Base-by-base conservation (phyloP, 2,797 vertebrate genomes). In the Protosalanx chinensis region DNA sequence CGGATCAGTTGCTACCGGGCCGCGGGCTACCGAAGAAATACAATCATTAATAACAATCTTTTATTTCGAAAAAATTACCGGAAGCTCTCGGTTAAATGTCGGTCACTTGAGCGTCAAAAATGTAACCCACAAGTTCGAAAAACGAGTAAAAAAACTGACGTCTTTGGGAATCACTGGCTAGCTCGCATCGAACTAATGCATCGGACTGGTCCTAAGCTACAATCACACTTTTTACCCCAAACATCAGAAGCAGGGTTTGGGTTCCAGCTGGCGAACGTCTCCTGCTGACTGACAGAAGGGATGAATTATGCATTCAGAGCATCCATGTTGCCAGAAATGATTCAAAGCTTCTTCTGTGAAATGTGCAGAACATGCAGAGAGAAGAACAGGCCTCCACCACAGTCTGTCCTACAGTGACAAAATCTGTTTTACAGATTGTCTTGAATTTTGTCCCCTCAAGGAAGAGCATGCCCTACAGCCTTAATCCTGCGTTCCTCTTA, bases 291-390 rank as follows among this genome's bases (percentile, higher is more conserved):
- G 72, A 68, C 69, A 32, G 74, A 49, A 41, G 68, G 41, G 16
- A 32, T 70, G 76, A 86, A 82, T 84, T 76, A 79, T 76, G 79
- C 77, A 76, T 83, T 73, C 23, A 46, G 77, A 83, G 79, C 82
- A 37, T 76, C 56, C 75, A 87, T 82, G 76, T 67, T 79, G 57
- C 64, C 82, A 85, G 84, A 81, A 37, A 74, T 3, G 5, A 68
- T 81, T 89, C 86, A 90, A 89, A 89, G 84, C 87, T 90, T 89
- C 78, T 84, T 89, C 75, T 78, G 63, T 87, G 86, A 87, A 85
- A 88, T 87, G 84, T 87, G 84, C 84, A 79, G 80, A 86, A 81
- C 82, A 87, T 76, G 74, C 86, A 87, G 82, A 76, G 67, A 58
- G n/a, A 59, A 23, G 18, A 58, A 33, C 67, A 79, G 77, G 68